Percentiles rank a stretch among this genome's conserved stretches.
Evolutionary conservation across 1,140 invertebrate genomes (phyloP).

Genomic region (Coenobita brevimanus): DNA sequence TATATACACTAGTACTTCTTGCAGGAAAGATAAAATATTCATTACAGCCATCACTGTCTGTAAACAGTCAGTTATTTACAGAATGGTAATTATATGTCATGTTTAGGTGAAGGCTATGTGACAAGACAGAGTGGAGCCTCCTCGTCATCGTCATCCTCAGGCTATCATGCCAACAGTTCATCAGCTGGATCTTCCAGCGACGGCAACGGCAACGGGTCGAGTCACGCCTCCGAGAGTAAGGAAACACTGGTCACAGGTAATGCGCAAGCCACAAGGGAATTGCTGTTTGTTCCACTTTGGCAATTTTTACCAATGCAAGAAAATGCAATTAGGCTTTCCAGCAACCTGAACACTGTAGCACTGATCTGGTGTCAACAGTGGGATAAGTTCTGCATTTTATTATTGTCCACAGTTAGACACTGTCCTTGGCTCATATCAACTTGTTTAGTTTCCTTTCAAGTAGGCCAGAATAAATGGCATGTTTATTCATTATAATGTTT

Average conservation of each 20-base stretch:
- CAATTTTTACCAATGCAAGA: conserved; percentile 16
- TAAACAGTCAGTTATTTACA: no score
- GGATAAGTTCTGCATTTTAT: no score
- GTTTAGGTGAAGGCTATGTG: conserved; percentile 61
- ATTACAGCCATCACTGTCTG: no score
- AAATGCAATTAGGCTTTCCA: no score
- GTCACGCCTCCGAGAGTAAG: conserved; percentile 58
- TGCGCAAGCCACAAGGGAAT: conserved; percentile 57
- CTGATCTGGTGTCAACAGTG: no score
- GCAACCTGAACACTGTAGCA: no score
- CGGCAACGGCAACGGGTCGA: conserved; percentile 66
- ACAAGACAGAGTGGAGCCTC: conserved; percentile 57
- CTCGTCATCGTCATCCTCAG: conserved; percentile 69
- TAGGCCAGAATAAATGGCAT: background rate
- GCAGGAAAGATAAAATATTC: no score
- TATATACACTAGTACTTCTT: no score
- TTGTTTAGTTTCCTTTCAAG: no score
- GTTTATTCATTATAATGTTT: no score
- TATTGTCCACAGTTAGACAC: no score
- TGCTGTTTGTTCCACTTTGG: conserved; percentile 53
- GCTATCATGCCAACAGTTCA: conserved; percentile 70
- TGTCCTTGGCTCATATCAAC: no score
- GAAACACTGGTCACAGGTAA: conserved; percentile 60
- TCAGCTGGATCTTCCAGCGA: conserved; percentile 69
- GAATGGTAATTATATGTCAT: background rate